Base-by-base conservation (phyloP, 2,888 invertebrate species). In the Tipula vernalis region DNA sequence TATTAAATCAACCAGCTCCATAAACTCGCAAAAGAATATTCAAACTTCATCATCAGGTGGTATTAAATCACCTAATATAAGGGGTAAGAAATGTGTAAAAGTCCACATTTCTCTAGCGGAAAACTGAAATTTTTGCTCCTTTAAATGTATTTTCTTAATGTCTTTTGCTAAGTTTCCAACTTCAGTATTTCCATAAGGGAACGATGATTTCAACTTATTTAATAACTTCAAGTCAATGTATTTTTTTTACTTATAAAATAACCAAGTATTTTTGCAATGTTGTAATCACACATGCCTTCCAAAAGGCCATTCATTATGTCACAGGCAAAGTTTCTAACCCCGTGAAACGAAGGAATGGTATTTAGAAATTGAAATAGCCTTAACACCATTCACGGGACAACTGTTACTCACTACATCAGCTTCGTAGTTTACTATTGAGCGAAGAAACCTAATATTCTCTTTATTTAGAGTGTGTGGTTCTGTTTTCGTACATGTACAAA, bases 231-330 rank as follows among this genome's bases (percentile, higher is more conserved):
- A n/a, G n/a, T n/a, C n/a, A n/a, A n/a, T n/a, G n/a, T n/a, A n/a
- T n/a, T n/a, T n/a, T n/a, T n/a, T n/a, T n/a, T n/a, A n/a, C n/a
- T 15, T 51, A 51, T 51, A 1, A 51, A 51, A 51, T 51, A 15
- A 3, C 15, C 15, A 5, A 51, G 51, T 3, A 51, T 15, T 15
- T 15, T 51, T 0, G 51, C 15, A 15, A 51, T 15, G 15, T 51
- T 51, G 4, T 51, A 51, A 51, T 15, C 15, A 51, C n/a, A 51
- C 13, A 86, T 12, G 1, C 36, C 36, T 71, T 86, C 71, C 15
- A 57, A 57, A 28, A 86, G 0, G 36, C 71, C 51, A n/a, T 86
- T 71, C 71, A 86, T 86, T 15, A 86, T 36, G 28, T 86, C 86
- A 3, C 15, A 4, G 15, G 83, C 42, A 83, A 4, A 83, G 36